phyloP scores from a whole-genome alignment of 2,797 vertebrate species.

The Hyperoplus lanceolatus region DNA sequence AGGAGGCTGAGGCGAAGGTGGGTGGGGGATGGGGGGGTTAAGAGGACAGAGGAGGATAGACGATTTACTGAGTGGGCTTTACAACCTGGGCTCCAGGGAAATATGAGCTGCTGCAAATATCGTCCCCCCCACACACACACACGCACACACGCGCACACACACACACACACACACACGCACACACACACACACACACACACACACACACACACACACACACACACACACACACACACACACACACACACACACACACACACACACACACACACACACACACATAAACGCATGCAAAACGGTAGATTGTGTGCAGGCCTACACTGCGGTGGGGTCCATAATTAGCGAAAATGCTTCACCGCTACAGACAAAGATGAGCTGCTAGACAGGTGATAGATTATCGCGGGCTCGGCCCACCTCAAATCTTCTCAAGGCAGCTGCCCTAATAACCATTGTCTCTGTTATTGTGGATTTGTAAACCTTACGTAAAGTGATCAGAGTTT shows the following conservation, averaged over 20 bases:
- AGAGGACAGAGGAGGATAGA: conserved; percentile 67
- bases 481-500: background rate
- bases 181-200: conserved; percentile 34
- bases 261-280: conserved; percentile 15
- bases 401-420: conserved; percentile 34
- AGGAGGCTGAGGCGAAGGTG: conserved; percentile 36
- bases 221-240: conserved; percentile 33
- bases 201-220: conserved; percentile 11
- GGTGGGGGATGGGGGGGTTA: conserved; percentile 4
- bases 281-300: conserved; percentile 47
- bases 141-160: background rate
- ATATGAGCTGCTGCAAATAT: conserved; percentile 63
- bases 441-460: conserved; percentile 34
- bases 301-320: conserved; percentile 39
- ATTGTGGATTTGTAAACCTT: conserved; percentile 18
- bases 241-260: conserved; percentile 22
- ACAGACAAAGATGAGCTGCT: conserved; percentile 42
- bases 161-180: conserved; percentile 15
- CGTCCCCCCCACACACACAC: too few relatives aligned
- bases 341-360: conserved; percentile 47
- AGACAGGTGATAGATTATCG: conserved; percentile 61
- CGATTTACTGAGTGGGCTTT: conserved; percentile 79
- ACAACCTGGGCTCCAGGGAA: conserved; percentile 74
- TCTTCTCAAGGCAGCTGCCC: conserved; percentile 43
- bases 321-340: conserved; percentile 57